Evolutionary conservation across 1,140 invertebrate species (phyloP), one percentile per base, ranked within the genome.

Genomic region (Cydia splendana): DNA sequence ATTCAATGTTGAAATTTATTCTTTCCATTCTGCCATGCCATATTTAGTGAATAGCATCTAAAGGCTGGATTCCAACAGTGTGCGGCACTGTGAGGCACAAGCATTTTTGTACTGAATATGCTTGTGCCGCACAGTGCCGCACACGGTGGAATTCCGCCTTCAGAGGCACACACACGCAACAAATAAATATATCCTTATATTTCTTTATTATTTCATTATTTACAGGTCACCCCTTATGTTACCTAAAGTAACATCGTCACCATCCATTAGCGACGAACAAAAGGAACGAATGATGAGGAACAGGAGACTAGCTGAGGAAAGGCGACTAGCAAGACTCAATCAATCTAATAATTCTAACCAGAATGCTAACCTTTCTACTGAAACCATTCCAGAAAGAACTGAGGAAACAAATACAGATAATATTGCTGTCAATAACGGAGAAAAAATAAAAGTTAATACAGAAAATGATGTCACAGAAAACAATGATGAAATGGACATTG

Each of bases 241-340:
- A 77, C 87, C 88, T 15, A 89, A 89, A 87, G 87, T 85, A 18
- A 85, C 84, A 34, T 89, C 89, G n/a, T 92, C 91, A 12, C 88
- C 91, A 24, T 89, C 90, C 18, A 91, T 94, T 48, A 93, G 85
- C 57, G 87, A 92, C 5, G 91, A 93, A 76, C 93, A 94, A 76
- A 84, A 83, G 76, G 88, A 91, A 77, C 87, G 92, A 79, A 94
- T 94, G 89, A 74, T 93, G 0, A 84, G 85, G 81, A 93, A 90
- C 81, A 84, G 89, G 78, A 85, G 82, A 83, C 69, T 93, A 38
- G 93, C 93, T 5, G 92, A 93, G 89, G 89, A 94, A 81, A 87
- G 87, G 76, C 81, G 92, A 79, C 81, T 89, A 18, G 87, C 89
- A 42, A 85, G 83, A 78, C 78, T 91, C 12, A 87, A 87, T 20